phyloP scores from a whole-genome alignment of 1,140 invertebrate species.

The Stenopsyche tienmushanensis region DNA sequence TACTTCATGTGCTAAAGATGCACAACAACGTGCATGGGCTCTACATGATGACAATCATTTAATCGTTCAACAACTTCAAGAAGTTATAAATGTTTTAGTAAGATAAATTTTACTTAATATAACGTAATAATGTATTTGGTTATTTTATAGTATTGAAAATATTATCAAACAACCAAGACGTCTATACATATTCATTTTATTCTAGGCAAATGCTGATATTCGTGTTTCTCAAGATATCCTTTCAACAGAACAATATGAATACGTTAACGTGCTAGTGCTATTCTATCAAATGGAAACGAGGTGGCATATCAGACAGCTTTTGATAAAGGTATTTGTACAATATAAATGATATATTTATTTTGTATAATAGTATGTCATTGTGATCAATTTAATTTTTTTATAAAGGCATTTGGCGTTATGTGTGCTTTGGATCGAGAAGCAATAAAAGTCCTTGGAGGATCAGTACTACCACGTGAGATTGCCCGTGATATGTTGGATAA shows the following conservation, averaged over 20 bases:
- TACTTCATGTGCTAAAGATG: conserved; percentile 86
- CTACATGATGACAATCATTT: conserved; percentile 87
- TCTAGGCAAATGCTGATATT: conserved; percentile 80
- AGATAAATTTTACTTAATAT: conserved; percentile 41
- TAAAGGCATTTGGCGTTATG: conserved; percentile 84
- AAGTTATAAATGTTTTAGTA: conserved; percentile 85
- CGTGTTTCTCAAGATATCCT: conserved; percentile 77
- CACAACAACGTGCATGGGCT: conserved; percentile 91
- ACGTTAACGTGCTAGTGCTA: conserved; percentile 75
- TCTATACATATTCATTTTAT: conserved; percentile 37
- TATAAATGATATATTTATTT: conserved; percentile 18
- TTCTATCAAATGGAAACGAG: conserved; percentile 93
- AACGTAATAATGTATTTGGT: too few relatives aligned
- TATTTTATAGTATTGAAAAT: background rate
- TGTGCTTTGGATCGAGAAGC: conserved; percentile 79
- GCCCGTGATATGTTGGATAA: conserved; percentile 77
- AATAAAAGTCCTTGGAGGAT: conserved; percentile 78
- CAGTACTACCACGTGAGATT: conserved; percentile 84
- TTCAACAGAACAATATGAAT: conserved; percentile 72
- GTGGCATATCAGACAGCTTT: conserved; percentile 75
- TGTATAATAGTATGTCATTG: conserved; percentile 5
- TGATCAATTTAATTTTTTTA: conserved; percentile 6
- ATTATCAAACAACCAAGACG: conserved; percentile 1
- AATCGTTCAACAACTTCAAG: conserved; percentile 79
- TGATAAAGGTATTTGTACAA: conserved; percentile 58